Conservation (phyloP, 2,888 invertebrate species). For the Trichopria drosophilae region DNA sequence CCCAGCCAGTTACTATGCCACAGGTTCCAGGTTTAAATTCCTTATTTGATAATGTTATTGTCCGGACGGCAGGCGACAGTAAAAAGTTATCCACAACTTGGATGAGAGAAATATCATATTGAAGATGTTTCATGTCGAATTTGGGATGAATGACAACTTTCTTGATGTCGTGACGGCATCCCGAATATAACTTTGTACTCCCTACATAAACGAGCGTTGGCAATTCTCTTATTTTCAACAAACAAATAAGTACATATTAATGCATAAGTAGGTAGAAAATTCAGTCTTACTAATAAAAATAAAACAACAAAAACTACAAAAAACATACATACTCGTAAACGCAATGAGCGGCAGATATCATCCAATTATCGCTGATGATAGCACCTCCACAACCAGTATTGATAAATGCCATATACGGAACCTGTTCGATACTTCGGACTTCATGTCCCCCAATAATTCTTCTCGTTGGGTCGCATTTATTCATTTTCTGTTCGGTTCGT, state of each 20-base stretch:
- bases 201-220: slow-evolving; percentile 29
- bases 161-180: slow-evolving; percentile 26
- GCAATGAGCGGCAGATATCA: slow-evolving; percentile 32
- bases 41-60: too few relatives aligned
- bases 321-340: slow-evolving; percentile 25
- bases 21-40: slow-evolving; percentile 7
- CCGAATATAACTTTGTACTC: slow-evolving; percentile 17
- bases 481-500: too few relatives aligned
- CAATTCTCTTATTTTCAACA: neutral
- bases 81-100: slow-evolving; percentile 14
- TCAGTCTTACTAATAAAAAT: too few relatives aligned
- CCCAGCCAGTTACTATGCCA: slow-evolving; percentile 33
- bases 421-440: slow-evolving; percentile 5
- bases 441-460: slow-evolving; percentile 24
- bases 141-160: slow-evolving; percentile 18
- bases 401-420: slow-evolving; percentile 31
- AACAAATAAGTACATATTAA: too few relatives aligned
- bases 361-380: slow-evolving; percentile 24
- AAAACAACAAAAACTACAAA: too few relatives aligned
- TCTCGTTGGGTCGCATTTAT: too few relatives aligned
- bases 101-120: slow-evolving; percentile 24
- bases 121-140: neutral
- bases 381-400: slow-evolving; percentile 32
- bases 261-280: too few relatives aligned
- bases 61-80: slow-evolving; percentile 29